phyloP scores from a whole-genome alignment of 2,113 vertebrate species.

The Ictidomys tridecemlineatus region DNA sequence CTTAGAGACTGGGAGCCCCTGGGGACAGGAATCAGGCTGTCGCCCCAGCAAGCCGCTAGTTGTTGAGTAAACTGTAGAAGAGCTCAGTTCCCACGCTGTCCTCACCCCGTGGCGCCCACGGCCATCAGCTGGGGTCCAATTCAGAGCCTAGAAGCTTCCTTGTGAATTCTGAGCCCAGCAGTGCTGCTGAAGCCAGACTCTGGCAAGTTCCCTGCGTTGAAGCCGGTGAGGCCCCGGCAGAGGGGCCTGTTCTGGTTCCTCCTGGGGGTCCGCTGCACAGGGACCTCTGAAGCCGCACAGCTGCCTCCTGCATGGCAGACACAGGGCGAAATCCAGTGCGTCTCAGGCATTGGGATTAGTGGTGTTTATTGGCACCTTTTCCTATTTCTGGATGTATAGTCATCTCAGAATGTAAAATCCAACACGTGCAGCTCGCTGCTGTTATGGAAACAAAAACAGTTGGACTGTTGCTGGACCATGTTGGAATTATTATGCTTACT shows the following conservation, averaged over 20 bases:
- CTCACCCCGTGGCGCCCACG: too few species aligned
- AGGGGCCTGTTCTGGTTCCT: too few species aligned
- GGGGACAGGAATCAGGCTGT: background rate
- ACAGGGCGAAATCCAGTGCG: too few species aligned
- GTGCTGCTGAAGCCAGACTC: accelerated
- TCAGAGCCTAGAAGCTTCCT: background rate
- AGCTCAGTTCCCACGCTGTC: too few species aligned
- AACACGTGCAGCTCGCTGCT: background rate
- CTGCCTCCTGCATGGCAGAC: too few species aligned
- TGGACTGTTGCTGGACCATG: too few species aligned
- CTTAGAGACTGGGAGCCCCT: too few species aligned
- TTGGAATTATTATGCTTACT: background rate
- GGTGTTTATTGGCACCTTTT: accelerated
- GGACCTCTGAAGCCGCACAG: accelerated
- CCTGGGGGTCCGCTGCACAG: background rate
- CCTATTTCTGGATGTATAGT: accelerated
- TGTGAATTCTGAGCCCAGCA: too few species aligned
- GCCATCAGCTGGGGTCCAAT: background rate
- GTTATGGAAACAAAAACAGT: background rate
- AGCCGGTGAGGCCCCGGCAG: accelerated
- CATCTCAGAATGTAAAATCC: background rate
- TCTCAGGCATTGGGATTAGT: accelerated
- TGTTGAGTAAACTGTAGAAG: background rate
- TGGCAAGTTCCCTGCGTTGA: too few species aligned
- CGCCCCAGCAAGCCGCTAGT: background rate